These are phyloP conservation scores for Chrysina gloriosa DNA, from an alignment of 2,888 invertebrate species.

Conservation along the genomic window DNA sequence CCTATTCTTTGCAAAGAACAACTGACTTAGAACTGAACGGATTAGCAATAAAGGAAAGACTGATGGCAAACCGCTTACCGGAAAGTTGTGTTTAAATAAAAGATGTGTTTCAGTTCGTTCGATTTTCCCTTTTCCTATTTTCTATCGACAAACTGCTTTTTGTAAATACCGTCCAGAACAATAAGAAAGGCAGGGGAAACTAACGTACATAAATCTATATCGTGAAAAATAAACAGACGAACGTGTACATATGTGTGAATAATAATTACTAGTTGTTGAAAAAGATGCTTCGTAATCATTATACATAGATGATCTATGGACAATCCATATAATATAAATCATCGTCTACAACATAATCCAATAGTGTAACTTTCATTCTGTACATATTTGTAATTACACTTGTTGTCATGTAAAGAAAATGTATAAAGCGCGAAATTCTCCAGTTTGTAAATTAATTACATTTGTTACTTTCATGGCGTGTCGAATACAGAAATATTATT, in stretches of 20 bases:
- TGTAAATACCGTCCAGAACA: conserved; percentile 41
- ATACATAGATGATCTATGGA: conserved; percentile 8
- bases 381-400: conserved; percentile 29
- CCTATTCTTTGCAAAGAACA: conserved; percentile 62
- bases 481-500: conserved; percentile 3
- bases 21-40: conserved; percentile 75
- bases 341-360: background rate
- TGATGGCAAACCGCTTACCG: conserved; percentile 87
- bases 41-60: conserved; percentile 87
- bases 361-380: conserved; percentile 11
- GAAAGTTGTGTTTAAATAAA: conserved; percentile 84
- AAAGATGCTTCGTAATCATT: conserved; percentile 20
- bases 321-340: conserved; percentile 9
- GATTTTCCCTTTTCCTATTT: conserved; percentile 30
- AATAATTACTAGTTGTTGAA: conserved; percentile 19
- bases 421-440: conserved; percentile 16
- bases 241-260: conserved; percentile 25
- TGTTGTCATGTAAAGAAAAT: conserved; percentile 16
- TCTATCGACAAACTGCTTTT: conserved; percentile 46
- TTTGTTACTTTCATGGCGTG: background rate
- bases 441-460: conserved; percentile 18
- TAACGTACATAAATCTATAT: background rate
- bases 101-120: conserved; percentile 31
- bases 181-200: background rate
- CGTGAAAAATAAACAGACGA: background rate